phyloP scores from a whole-genome alignment of 2,888 invertebrate genomes.

The Itoplectis maculator region DNA sequence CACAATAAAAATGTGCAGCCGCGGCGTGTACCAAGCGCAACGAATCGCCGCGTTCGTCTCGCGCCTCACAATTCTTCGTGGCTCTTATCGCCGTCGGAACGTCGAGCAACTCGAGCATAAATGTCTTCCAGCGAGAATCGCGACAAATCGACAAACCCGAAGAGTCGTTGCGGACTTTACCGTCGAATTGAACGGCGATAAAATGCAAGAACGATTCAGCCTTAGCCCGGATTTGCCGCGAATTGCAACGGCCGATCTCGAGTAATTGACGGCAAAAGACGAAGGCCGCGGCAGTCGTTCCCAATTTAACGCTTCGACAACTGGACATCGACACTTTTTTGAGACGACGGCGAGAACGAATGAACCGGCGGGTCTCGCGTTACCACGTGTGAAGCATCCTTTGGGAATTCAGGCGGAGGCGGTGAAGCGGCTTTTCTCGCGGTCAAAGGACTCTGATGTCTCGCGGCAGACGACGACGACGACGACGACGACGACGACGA shows the following conservation, averaged over 20 bases:
- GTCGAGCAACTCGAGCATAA: constrained; percentile 40
- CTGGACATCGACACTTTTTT: constrained; percentile 50
- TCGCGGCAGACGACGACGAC: constrained; percentile 48
- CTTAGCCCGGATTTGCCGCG: constrained; percentile 1
- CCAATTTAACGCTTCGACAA: constrained; percentile 65
- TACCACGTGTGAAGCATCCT: constrained; percentile 66
- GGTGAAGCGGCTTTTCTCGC: constrained; percentile 50
- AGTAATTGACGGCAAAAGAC: not conserved
- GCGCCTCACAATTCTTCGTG: constrained; percentile 51
- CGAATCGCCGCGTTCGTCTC: constrained; percentile 60
- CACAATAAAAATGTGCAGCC: constrained; percentile 14
- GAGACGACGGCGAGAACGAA: constrained; percentile 42
- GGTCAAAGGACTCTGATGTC: constrained; percentile 65
- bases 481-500: constrained; percentile 44
- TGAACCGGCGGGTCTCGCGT: constrained; percentile 39
- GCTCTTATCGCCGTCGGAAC: constrained; percentile 59
- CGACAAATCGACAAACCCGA: constrained; percentile 28
- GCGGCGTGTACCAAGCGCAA: constrained; percentile 49
- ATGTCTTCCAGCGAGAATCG: constrained; percentile 34
- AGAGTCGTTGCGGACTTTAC: not conserved
- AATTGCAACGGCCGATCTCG: constrained; percentile 34
- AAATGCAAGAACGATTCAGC: not conserved
- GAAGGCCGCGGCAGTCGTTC: constrained; percentile 21
- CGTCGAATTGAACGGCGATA: not conserved
- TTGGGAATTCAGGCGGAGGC: constrained; percentile 34